Percentiles rank a stretch among this genome's conserved stretches.
phyloP scores from a whole-genome alignment of 2,113 vertebrate species.

The Malurus melanocephalus region DNA sequence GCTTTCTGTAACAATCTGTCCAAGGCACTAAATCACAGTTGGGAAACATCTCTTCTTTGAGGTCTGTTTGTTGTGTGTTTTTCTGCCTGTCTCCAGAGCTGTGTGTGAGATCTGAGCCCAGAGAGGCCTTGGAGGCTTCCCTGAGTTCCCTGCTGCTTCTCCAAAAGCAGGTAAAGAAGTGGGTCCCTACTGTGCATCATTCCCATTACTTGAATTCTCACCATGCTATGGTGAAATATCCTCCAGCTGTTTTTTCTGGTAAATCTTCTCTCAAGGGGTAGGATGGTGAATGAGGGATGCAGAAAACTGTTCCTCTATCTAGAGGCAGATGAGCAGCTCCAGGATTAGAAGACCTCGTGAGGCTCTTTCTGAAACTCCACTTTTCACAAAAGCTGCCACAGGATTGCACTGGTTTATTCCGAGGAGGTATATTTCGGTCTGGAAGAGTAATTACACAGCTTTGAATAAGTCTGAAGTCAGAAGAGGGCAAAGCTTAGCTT shows the following conservation, averaged over 20 bases:
- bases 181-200: fast-evolving
- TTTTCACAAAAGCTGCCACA: not conserved
- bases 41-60: not conserved
- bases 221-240: not conserved
- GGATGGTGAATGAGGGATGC: not conserved
- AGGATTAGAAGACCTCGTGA: not conserved
- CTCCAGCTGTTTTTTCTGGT: not conserved
- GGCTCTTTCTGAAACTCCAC: not conserved
- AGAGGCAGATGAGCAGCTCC: not conserved
- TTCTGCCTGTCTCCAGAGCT: not conserved
- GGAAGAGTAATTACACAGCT: constrained; percentile 32
- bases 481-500: constrained; percentile 31
- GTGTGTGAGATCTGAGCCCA: not conserved
- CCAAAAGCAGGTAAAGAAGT: not conserved
- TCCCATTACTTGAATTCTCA: not conserved
- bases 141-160: not conserved
- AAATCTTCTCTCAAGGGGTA: fast-evolving
- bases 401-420: constrained; percentile 4
- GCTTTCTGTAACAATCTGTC: not conserved
- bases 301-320: not conserved
- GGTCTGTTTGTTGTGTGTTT: not conserved
- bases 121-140: not conserved
- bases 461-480: constrained; percentile 28
- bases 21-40: not conserved
- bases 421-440: constrained; percentile 42